Evolutionary conservation across 2,797 vertebrate species (phyloP).

Genomic region (Ctenosaura bakeri): DNA sequence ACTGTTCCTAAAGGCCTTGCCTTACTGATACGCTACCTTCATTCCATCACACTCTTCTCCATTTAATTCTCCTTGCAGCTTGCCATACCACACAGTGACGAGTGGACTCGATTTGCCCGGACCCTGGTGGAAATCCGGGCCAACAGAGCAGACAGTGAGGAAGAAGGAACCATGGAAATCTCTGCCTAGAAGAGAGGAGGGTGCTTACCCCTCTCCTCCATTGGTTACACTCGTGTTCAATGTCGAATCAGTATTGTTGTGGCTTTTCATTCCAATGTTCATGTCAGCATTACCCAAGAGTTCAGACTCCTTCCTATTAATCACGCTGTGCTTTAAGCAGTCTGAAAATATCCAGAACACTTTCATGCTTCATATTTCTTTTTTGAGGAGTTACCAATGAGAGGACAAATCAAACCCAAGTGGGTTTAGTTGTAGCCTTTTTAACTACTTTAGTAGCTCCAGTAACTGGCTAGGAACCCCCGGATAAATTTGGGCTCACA

Average conservation of each 20-base stretch:
- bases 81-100: slow-evolving; percentile 90
- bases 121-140: slow-evolving; percentile 95
- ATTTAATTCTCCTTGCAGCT: slow-evolving; percentile 82
- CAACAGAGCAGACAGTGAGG: slow-evolving; percentile 93
- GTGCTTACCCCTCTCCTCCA: background rate
- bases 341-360: slow-evolving; percentile 71
- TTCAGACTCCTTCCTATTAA: slow-evolving; percentile 47
- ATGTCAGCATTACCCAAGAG: slow-evolving; percentile 67
- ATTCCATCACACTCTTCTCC: background rate
- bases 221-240: slow-evolving; percentile 27
- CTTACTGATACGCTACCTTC: accelerated
- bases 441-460: slow-evolving; percentile 83
- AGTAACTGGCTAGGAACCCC: slow-evolving; percentile 81
- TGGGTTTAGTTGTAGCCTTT: slow-evolving; percentile 81
- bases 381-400: slow-evolving; percentile 66
- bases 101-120: slow-evolving; percentile 92
- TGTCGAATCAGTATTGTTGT: slow-evolving; percentile 66
- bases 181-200: slow-evolving; percentile 80
- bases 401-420: slow-evolving; percentile 73
- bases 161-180: slow-evolving; percentile 91
- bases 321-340: slow-evolving; percentile 61
- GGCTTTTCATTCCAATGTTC: slow-evolving; percentile 67
- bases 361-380: slow-evolving; percentile 79
- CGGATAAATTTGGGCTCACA: slow-evolving; percentile 81
- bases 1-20: background rate